Evolutionary conservation across 2,888 invertebrate species (phyloP), one percentile per base, ranked within the genome.

Genomic region (Trichogramma dendrolimi): DNA sequence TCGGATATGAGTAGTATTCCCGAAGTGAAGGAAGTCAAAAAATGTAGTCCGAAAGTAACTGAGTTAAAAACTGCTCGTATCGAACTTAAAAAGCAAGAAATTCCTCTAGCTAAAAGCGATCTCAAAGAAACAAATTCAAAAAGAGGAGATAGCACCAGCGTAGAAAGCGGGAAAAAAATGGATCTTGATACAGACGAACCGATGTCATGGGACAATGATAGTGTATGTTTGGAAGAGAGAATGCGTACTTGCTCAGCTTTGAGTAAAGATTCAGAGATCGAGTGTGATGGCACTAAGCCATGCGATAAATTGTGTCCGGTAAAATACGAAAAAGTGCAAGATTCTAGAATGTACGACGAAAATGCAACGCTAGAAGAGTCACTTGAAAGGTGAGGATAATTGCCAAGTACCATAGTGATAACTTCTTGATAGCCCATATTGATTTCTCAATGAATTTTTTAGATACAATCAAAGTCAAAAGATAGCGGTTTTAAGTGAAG

Each of bases 331-430:
- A 77, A 73, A 55, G 71, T 75, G 44, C 75, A 74, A 7, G 76
- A 79, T 51, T 75, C 74, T 0, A 72, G 72, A 42, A 73, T 74
- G 56, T 75, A 76, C 60, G 79, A 79, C n/a, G 79, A 79, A 52
- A 76, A 78, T 60, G 76, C 77, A 2, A 74, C 79, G 3, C 58
- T 79, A 6, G 78, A 79, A 54, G 79, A 77, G 63, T 74, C 76
- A 1, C 69, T 79, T 44, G 78, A 75, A 61, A 70, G 70, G 64
- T 66, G 48, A 42, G 47, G 14, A 5, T 46, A 39, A 57, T 40
- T 11, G 4, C 6, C 38, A 27, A 27, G 27, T 27, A 27, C 2
- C 27, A 27, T 27, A 27, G 27, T 2, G 27, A 27, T 27, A 27
- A 27, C 27, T 27, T 27, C 27, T 27, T 27, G 27, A 27, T 27